Percentiles rank a stretch among this genome's conserved stretches.
Evolutionary conservation across 2,797 vertebrate species (phyloP).

Genomic region (Halcyon smyrnensis): DNA sequence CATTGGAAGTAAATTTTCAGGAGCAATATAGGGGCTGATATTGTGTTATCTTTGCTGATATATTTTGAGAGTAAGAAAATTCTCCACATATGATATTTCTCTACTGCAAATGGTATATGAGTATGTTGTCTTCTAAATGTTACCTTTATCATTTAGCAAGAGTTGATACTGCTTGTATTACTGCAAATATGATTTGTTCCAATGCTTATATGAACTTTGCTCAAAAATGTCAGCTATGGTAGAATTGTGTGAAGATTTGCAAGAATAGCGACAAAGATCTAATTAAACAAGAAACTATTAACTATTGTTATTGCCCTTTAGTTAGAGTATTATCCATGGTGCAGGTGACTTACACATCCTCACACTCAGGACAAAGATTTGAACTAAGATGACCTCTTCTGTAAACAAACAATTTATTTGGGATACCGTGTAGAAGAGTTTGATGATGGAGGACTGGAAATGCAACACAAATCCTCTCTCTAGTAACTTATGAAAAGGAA

Average conservation of each 20-base stretch:
- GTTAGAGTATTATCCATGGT: background rate
- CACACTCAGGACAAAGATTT: background rate
- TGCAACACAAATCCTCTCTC: background rate
- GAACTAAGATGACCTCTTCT: background rate
- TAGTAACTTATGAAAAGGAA: background rate
- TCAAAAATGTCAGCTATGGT: background rate
- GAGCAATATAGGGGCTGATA: background rate
- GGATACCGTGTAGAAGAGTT: background rate
- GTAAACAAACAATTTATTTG: background rate
- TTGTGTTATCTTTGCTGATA: background rate
- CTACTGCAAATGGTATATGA: background rate
- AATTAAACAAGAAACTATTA: background rate
- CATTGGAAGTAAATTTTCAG: background rate
- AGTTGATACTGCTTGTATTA: background rate
- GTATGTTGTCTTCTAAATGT: background rate
- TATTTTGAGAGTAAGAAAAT: background rate
- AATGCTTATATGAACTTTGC: background rate
- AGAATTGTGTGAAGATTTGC: background rate
- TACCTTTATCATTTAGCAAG: background rate
- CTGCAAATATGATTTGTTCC: background rate
- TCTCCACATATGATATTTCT: background rate
- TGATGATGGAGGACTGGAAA: background rate
- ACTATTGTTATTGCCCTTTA: background rate
- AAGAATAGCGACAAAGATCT: background rate
- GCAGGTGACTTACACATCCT: background rate